Percentiles rank a stretch among this genome's conserved stretches.
Evolutionary conservation across 2,113 vertebrate species (phyloP).

Genomic region (Colinus virginianus): DNA sequence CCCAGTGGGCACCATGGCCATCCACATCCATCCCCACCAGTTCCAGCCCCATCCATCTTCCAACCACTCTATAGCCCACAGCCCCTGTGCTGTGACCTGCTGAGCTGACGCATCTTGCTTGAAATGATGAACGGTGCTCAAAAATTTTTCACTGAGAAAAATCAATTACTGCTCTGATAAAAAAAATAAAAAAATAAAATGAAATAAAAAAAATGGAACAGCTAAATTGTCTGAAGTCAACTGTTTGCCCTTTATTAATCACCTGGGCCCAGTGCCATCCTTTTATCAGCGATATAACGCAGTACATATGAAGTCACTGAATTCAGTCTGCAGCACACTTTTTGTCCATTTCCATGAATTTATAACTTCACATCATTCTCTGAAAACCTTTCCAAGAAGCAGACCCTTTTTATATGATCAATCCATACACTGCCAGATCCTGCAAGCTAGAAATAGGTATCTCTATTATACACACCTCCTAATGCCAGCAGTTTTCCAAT

Average conservation of each 20-base stretch:
- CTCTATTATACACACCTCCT: not conserved
- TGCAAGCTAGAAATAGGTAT: not conserved
- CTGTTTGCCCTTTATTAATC: not conserved
- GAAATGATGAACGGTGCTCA: accelerated
- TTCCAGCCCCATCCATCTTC: not conserved
- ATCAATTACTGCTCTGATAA: not conserved
- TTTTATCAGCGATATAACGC: accelerated
- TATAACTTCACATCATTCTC: not conserved
- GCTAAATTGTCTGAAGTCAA: not conserved
- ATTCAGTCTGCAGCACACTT: not conserved
- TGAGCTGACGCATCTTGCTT: not conserved
- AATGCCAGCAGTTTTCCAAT: not conserved
- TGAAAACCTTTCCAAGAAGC: not conserved
- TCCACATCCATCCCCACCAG: not conserved
- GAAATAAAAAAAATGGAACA: not conserved
- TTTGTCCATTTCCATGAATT: not conserved
- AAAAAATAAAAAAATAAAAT: not conserved
- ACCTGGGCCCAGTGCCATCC: not conserved
- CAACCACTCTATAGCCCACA: not conserved
- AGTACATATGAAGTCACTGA: accelerated
- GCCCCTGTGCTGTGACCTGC: accelerated
- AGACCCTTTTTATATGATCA: not conserved
- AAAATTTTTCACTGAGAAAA: not conserved
- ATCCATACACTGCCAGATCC: not conserved
- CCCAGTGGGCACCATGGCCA: not conserved